Evolutionary conservation across 1,140 invertebrate species (phyloP), one percentile per base, ranked within the genome.

Genomic region (Drosophila sucinea): DNA sequence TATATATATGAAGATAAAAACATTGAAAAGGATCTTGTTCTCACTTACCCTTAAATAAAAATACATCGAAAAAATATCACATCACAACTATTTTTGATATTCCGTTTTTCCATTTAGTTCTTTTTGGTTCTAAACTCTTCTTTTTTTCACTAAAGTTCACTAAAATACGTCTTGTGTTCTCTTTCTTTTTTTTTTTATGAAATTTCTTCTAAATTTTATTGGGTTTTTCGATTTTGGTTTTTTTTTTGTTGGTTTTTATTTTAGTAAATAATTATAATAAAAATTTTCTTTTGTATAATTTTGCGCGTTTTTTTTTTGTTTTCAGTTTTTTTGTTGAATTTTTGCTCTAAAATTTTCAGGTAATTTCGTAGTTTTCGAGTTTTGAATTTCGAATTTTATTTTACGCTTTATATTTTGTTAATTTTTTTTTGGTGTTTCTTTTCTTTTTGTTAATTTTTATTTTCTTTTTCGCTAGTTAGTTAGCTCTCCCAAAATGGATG

Each of bases 41-140:
- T 6, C 7, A 90, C 86, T 90, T 73, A 90, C 86, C 86, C 74
- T 76, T 67, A 77, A 78, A 78, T 81, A 67, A 83, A 87, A 90
- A 65, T 79, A 74, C 69, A 74, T 90, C 79, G 76, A 87, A 89
- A 90, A 90, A 87, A 90, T 90, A 90, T 90, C 79, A 87, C 79
- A 90, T 90, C 83, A 90, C 77, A 86, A 90, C 56, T 77, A 74
- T 86, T 90, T 74, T 83, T 87, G 85, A 72, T 90, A 79, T 74
- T 72, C 68, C 70, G 77, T 76, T 66, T 47, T 66, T 79, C 73
- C 65, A 56, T 67, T 74, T 71, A 64, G 57, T 32, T 44, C 61
- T 55, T 60, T 61, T 66, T 29, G 23, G 62, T 77, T 62, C 60
- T 71, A 56, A 60, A 11, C 61, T 61, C 38, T 71, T 58, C 65